Percentiles rank a stretch among this genome's conserved stretches.
These are phyloP conservation scores for Sympetrum striolatum DNA, from an alignment of 2,888 invertebrate genomes.

Conservation along the genomic window DNA sequence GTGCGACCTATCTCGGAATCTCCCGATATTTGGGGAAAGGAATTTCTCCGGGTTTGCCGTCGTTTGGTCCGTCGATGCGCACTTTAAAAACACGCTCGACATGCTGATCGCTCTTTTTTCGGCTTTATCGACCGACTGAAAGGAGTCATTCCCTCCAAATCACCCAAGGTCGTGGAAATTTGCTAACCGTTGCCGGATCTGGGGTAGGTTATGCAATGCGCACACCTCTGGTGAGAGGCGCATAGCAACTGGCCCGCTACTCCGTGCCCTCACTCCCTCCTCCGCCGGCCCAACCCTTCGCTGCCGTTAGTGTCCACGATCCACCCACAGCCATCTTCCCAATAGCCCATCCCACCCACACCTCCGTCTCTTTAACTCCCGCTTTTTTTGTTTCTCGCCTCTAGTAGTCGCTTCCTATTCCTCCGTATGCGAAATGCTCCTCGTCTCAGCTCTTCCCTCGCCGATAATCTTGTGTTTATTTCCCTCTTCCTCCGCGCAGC, in stretches of 20 bases:
- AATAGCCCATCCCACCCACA: not conserved
- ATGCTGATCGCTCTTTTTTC: not conserved
- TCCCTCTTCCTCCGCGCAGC: not conserved
- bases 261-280: not conserved
- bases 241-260: not conserved
- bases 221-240: not conserved
- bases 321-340: not conserved
- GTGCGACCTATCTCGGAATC: too few species aligned
- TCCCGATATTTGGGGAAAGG: too few species aligned
- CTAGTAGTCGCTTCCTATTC: not conserved
- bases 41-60: too few species aligned
- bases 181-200: not conserved
- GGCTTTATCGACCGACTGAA: not conserved
- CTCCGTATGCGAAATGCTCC: not conserved
- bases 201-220: not conserved
- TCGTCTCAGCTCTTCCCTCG: not conserved
- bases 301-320: not conserved
- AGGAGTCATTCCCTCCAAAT: not conserved
- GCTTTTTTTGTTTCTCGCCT: not conserved
- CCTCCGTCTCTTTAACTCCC: not conserved
- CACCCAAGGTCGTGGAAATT: not conserved
- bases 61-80: too few species aligned
- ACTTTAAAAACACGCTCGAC: too few species aligned
- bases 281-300: not conserved
- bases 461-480: not conserved